Conservation (phyloP, 1,140 invertebrate genomes). For the Drosophila nikananu region DNA sequence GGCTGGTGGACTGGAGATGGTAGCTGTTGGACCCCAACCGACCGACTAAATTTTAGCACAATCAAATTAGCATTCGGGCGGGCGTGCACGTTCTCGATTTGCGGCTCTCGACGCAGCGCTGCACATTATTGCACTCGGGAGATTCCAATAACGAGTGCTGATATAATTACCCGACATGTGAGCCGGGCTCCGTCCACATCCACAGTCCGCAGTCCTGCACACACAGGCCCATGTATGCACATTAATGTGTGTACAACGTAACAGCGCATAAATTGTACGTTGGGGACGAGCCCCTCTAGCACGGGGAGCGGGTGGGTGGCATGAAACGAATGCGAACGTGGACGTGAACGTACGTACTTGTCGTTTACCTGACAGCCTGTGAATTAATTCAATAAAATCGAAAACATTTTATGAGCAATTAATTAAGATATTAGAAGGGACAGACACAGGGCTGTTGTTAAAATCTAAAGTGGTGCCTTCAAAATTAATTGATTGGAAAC, state of each 20-base stretch:
- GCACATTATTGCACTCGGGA: slow-evolving; percentile 62
- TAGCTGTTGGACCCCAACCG: no score
- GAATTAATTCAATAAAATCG: slow-evolving; percentile 48
- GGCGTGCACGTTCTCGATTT: slow-evolving; percentile 35
- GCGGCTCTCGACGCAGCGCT: slow-evolving; percentile 17
- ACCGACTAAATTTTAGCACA: slow-evolving; percentile 40
- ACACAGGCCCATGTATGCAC: slow-evolving; percentile 16
- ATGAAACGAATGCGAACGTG: neutral
- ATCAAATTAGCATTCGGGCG: slow-evolving; percentile 50
- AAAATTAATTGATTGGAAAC: slow-evolving; percentile 23
- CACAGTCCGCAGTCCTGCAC: neutral
- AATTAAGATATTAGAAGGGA: slow-evolving; percentile 34
- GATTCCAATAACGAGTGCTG: slow-evolving; percentile 61
- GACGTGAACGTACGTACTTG: neutral
- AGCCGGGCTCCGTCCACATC: slow-evolving; percentile 5
- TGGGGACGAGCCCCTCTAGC: slow-evolving; percentile 52
- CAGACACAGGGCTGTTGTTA: slow-evolving; percentile 18
- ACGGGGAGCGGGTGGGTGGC: neutral
- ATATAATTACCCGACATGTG: slow-evolving; percentile 66
- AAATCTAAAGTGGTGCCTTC: slow-evolving; percentile 15
- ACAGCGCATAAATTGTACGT: slow-evolving; percentile 45
- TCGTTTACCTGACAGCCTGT: slow-evolving; percentile 32
- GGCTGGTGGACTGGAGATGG: neutral
- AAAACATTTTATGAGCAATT: slow-evolving; percentile 41
- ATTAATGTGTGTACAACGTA: slow-evolving; percentile 28